These are phyloP conservation scores for Microcebus griseorufus DNA, from an alignment of 2,113 vertebrate species.

Conservation along the genomic window DNA sequence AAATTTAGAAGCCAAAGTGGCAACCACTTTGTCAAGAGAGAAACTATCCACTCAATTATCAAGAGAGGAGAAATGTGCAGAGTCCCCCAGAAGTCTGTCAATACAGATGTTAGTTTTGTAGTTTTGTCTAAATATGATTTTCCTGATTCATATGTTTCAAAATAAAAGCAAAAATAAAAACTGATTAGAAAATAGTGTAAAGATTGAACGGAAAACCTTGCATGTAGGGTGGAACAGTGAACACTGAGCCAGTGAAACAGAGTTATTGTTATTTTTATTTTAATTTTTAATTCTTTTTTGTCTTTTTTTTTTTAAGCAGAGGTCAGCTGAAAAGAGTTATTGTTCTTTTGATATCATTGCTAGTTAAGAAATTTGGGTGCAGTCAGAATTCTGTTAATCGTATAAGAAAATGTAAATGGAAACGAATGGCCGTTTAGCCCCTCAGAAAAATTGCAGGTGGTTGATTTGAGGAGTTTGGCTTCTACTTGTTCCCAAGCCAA, in stretches of 20 bases:
- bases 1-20: not conserved
- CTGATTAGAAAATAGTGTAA: not conserved
- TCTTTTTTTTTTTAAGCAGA: too few relatives aligned
- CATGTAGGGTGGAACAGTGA: not conserved
- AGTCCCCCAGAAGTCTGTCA: not conserved
- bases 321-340: not conserved
- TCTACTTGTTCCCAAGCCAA: not conserved
- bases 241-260: not conserved
- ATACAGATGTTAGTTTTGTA: not conserved
- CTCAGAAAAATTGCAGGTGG: not conserved
- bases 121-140: not conserved
- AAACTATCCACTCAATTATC: not conserved
- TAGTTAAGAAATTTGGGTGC: not conserved
- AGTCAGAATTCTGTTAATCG: not conserved
- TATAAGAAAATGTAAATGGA: not conserved
- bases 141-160: not conserved
- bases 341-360: not conserved
- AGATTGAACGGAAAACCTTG: not conserved
- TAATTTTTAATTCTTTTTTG: too few relatives aligned
- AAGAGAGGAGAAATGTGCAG: not conserved
- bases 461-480: not conserved
- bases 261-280: not conserved
- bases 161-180: constrained; percentile 2
- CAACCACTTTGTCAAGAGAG: not conserved
- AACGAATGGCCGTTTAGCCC: not conserved